Evolutionary conservation across 2,113 vertebrate genomes (phyloP), one percentile per base, ranked within the genome.

Genomic region (Lycaon pictus): DNA sequence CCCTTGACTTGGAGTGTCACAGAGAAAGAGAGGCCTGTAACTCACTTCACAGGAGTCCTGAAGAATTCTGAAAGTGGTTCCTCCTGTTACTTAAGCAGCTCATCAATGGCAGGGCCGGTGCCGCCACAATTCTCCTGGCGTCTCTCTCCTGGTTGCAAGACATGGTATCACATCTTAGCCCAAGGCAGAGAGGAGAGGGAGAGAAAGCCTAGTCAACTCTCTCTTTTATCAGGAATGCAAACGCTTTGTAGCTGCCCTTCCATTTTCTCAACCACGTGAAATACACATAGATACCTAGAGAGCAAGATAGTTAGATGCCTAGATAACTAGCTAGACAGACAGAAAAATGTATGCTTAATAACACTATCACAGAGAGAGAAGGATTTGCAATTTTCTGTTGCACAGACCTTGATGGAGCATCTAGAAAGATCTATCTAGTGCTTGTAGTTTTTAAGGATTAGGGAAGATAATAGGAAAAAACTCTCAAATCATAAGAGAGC

Each of bases 371-470:
- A 23, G 16, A 43, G 29, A 5, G 4, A 29, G 11, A 65, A 90
- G 94, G 96, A 56, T 96, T 96, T 63, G 51, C 90, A 90, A 88
- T 60, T 93, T 95, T 92, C 55, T 82, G 86, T 60, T 90, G 76
- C 74, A 80, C 51, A 53, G 29, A 81, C 81, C 90, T 79, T 22
- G n/a, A 87, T 48, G 83, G 93, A 97, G 92, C 86, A 95, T 81
- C 43, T 0, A 58, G 86, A 62, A 93, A 96, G 98, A 96, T 95
- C 97, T 95, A 96, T 74, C 89, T 93, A 95, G 91, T 93, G 94
- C 96, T 97, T 98, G 92, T 80, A 72, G 94, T 92, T 71, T 96
- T 58, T 37, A 96, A 97, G 95, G 97, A 96, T 94, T 97, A 97
- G 95, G 35, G 4, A 79, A 76, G 97, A 90, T 58, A 95, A 69